Conservation (phyloP, 2,113 vertebrate genomes). For the Myiopsitta monachus region DNA sequence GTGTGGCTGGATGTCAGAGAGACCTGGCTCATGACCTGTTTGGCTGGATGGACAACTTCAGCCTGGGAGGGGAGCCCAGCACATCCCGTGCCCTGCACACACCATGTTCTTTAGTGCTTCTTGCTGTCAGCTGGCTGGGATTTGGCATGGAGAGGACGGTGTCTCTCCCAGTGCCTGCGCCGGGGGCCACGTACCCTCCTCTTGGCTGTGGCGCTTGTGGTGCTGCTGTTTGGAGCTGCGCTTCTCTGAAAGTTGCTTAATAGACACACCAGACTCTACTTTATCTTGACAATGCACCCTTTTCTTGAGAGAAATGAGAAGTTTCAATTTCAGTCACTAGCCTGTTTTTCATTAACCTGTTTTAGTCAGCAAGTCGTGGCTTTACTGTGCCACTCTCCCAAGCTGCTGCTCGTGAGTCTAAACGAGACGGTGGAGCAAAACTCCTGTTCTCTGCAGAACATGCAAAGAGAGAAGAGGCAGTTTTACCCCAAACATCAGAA, state of each 20-base stretch:
- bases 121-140: background rate
- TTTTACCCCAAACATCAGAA: background rate
- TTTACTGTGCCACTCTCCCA: constrained; percentile 7
- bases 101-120: background rate
- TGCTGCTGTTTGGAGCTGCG: background rate
- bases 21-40: background rate
- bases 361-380: constrained; percentile 40
- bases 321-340: constrained; percentile 59
- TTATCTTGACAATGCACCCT: constrained; percentile 10
- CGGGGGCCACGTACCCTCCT: fast-evolving
- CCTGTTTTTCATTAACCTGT: constrained; percentile 63
- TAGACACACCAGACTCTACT: background rate
- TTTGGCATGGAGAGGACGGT: fast-evolving
- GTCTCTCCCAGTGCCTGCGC: background rate
- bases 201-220: fast-evolving
- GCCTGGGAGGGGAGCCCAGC: background rate
- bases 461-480: background rate
- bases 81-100: background rate
- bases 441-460: constrained; percentile 20
- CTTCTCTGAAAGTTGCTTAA: constrained; percentile 28
- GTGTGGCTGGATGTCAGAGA: fast-evolving
- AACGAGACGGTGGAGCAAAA: background rate
- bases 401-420: background rate
- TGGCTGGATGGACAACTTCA: background rate
- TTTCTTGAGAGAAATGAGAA: constrained; percentile 57